Evolutionary conservation across 2,888 invertebrate genomes (phyloP), one percentile per base, ranked within the genome.

Genomic region (Antheraea assamensis): DNA sequence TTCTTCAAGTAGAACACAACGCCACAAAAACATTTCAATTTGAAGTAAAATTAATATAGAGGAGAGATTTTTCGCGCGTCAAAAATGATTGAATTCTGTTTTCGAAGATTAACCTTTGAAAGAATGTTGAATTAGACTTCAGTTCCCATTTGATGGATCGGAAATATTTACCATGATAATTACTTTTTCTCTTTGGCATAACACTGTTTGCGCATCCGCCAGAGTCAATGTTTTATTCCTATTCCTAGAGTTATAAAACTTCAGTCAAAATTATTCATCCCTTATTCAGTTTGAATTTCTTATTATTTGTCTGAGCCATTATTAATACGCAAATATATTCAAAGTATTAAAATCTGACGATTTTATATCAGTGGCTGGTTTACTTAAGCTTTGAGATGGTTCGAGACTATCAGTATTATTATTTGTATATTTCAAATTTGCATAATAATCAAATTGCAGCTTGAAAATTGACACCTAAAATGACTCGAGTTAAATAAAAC

Each of bases 261-360:
- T n/a, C 55, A 21, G 55, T 55, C 4, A 15, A 55, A 55, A 21
- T 21, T 55, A 21, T 21, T 55, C 49, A 15, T 49, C 17, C 17
- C 19, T 49, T 49, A 17, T 19, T 49, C 49, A 17, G n/a, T 55
- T 55, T 55, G 21, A 55, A 55, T 55, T n/a, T n/a, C 19, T 21
- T n/a, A n/a, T 55, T 55, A n/a, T 55, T 55, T 55, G n/a, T 55
- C 55, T n/a, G n/a, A 55, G n/a, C 0, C n/a, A 55, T n/a, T 8
- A 10, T 55, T 55, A 55, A 55, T 19, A 55, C 55, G n/a, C 55
- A n/a, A 55, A 55, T 55, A 55, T 55, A 55, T 55, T 55, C n/a
- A 55, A 55, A 21, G n/a, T 55, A 55, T 55, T 55, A n/a, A 55
- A 55, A 55, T 55, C 55, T n/a, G n/a, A 55, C n/a, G 55, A 55